A percentile compares a stretch with the other conserved stretches of the same genome.
Conservation (phyloP, 2,797 vertebrate species). For the Myotis myotis region DNA sequence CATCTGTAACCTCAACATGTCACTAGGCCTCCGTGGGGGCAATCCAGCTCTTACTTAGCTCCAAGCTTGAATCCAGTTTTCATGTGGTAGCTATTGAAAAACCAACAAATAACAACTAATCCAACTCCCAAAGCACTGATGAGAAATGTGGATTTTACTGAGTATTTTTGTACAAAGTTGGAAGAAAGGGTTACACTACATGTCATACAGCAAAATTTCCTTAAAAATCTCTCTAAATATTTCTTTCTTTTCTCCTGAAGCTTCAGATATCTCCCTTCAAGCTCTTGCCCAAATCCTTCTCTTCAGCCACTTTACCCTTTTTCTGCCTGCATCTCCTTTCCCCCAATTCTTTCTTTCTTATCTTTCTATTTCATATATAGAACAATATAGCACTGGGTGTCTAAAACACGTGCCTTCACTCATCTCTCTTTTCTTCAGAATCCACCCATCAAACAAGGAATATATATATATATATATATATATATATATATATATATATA, state of each 20-base stretch:
- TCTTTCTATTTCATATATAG: background rate
- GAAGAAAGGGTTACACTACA: background rate
- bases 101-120: background rate
- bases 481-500: too few species aligned
- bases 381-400: background rate
- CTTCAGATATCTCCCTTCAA: background rate
- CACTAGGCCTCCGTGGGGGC: background rate
- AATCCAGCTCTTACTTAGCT: background rate
- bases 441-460: background rate
- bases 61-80: background rate
- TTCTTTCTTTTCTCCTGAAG: background rate
- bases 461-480: background rate
- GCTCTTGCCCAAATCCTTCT: background rate
- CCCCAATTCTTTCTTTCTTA: background rate
- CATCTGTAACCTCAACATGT: background rate
- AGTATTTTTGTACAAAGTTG: conserved; percentile 34
- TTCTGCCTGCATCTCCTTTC: background rate
- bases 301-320: background rate
- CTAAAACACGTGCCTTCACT: background rate
- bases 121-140: background rate
- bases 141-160: background rate
- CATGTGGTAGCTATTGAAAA: background rate
- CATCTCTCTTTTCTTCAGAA: background rate
- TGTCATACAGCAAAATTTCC: background rate
- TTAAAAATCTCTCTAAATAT: background rate